Evolutionary conservation across 2,113 vertebrate genomes (phyloP).

Genomic region (Cacatua alba): DNA sequence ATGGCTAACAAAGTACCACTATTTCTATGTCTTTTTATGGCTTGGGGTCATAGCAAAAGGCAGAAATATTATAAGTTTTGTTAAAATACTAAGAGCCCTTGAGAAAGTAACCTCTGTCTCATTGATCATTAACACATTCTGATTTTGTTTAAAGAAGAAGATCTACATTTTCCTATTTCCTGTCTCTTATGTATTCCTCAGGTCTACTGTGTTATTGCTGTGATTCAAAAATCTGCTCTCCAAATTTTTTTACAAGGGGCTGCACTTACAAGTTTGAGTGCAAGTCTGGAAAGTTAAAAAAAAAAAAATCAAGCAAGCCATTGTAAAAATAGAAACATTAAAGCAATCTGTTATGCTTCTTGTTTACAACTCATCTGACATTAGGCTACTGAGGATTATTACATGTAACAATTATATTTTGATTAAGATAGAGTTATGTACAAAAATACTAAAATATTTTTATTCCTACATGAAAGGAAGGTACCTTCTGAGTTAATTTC

Average conservation of each 20-base stretch:
- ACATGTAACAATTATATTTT: constrained; percentile 54
- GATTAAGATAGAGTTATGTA: constrained; percentile 24
- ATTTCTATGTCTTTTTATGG: background rate
- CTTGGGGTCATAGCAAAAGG: background rate
- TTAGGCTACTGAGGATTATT: constrained; percentile 21
- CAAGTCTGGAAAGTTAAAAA: background rate
- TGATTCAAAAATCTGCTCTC: background rate
- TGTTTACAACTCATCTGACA: constrained; percentile 51
- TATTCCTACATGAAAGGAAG: background rate
- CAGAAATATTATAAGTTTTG: background rate
- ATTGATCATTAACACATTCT: background rate
- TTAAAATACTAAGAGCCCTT: background rate
- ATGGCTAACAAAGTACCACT: background rate
- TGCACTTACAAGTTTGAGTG: background rate
- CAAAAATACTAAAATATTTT: constrained; percentile 21
- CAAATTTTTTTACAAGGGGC: background rate
- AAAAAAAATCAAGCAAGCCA: background rate
- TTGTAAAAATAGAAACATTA: constrained; percentile 49
- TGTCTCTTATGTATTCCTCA: background rate
- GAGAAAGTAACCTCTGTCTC: background rate
- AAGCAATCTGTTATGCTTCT: constrained; percentile 51
- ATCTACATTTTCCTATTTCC: background rate
- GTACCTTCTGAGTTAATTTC: constrained; percentile 37
- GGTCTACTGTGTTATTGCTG: background rate
- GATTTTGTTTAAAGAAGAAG: background rate